Percentiles rank a stretch among this genome's conserved stretches.
Conservation (phyloP, 2,797 vertebrate genomes). For the Sciaenops ocellatus region DNA sequence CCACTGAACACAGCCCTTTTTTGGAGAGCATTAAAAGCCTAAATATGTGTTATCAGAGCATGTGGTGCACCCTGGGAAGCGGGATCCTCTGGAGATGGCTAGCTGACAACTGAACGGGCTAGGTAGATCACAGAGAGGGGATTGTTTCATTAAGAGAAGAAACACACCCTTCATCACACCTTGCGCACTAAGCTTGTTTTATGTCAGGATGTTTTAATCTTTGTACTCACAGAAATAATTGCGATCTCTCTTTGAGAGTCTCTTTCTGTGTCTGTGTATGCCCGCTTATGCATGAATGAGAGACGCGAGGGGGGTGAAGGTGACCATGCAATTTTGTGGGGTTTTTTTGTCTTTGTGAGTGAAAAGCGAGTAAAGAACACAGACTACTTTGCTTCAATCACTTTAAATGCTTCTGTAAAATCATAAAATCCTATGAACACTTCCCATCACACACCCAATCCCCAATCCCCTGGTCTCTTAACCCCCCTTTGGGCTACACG, state of each 20-base stretch:
- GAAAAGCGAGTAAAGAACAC: constrained; percentile 43
- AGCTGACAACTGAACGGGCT: constrained; percentile 65
- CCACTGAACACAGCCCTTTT: constrained; percentile 69
- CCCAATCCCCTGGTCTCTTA: constrained; percentile 18
- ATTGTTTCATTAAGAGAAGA: constrained; percentile 69
- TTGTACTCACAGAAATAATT: constrained; percentile 70
- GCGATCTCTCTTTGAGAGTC: constrained; percentile 54
- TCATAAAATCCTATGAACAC: constrained; percentile 28
- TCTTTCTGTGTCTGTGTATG: constrained; percentile 37
- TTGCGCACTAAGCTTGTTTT: constrained; percentile 59
- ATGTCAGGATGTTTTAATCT: constrained; percentile 75
- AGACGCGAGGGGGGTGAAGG: constrained; percentile 65
- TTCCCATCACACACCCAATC: constrained; percentile 29
- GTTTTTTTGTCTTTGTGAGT: constrained; percentile 38
- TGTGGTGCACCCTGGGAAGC: constrained; percentile 71
- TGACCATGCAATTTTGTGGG: constrained; percentile 55
- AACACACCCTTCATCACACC: constrained; percentile 74
- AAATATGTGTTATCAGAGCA: constrained; percentile 79
- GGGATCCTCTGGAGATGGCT: constrained; percentile 73
- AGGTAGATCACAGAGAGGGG: constrained; percentile 75
- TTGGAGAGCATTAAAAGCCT: constrained; percentile 73
- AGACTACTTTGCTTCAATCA: neutral
- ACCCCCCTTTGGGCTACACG: constrained; percentile 47
- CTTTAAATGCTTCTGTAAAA: constrained; percentile 40
- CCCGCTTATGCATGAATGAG: constrained; percentile 46